These are phyloP conservation scores for Atlantisia rogersi DNA, from an alignment of 2,113 vertebrate species.

Conservation along the genomic window DNA sequence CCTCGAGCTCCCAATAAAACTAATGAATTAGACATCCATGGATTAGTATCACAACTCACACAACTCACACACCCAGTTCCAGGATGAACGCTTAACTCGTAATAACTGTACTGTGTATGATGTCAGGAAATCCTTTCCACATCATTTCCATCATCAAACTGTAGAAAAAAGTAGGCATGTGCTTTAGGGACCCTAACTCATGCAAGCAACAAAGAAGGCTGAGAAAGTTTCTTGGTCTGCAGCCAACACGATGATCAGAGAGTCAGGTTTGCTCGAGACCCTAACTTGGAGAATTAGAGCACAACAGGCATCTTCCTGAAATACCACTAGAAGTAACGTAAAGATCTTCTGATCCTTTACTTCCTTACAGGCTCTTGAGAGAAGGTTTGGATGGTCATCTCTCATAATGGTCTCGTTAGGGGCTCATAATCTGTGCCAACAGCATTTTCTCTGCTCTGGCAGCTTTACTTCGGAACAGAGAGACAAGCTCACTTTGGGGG, in stretches of 20 bases:
- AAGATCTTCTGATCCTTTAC: not conserved
- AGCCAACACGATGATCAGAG: not conserved
- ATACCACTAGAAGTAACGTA: not conserved
- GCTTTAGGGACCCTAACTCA: not conserved
- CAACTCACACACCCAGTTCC: not conserved
- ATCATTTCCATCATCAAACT: not conserved
- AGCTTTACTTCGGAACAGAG: not conserved
- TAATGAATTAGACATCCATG: not conserved
- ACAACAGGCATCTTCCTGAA: not conserved
- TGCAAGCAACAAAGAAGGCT: not conserved
- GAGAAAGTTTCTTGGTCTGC: not conserved
- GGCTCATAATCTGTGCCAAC: not conserved
- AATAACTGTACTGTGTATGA: not conserved
- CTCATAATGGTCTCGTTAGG: not conserved
- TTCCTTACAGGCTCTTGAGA: not conserved
- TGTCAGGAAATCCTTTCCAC: not conserved
- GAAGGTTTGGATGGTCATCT: not conserved
- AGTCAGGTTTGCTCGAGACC: not conserved
- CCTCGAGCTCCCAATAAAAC: not conserved
- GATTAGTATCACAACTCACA: not conserved
- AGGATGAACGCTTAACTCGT: not conserved
- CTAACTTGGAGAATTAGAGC: not conserved
- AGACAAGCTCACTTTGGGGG: not conserved
- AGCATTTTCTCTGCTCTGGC: not conserved
- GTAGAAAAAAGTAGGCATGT: not conserved